Base-by-base conservation (phyloP, 2,888 invertebrate genomes). In the Exephanes ischioxanthus region DNA sequence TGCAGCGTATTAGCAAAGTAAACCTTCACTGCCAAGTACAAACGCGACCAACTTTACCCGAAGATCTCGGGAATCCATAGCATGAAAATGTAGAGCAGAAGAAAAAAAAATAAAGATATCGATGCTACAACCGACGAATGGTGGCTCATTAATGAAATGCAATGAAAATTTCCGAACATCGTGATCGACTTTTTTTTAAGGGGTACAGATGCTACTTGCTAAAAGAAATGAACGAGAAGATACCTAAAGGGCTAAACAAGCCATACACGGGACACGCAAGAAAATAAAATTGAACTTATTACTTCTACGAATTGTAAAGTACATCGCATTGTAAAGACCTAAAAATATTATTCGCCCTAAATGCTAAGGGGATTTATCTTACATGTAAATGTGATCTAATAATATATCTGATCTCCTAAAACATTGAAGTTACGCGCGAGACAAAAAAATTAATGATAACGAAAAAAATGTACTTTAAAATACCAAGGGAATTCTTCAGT, bases 1-100 rank as follows among this genome's bases (percentile, higher is more conserved):
- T 83, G 82, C 82, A 55, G 63, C 61, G 55, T 45, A 83, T 71
- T n/a, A 67, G 63, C 66, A 72, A 61, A 55, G 19, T 11, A 4
- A 45, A 19, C 33, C 16, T 48, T 45, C 53, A 63, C 51, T 51
- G 71, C 51, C 63, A 72, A 61, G 16, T 79, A 71, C 11, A 51
- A 58, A 30, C 26, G 72, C 55, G 41, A 67, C 61, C 70, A 63
- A 16, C 22, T 79, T 48, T 41, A 53, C 2, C 70, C 14, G 22
- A 45, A 77, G 45, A 75, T 9, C 48, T 63, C 61, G 41, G 22
- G 22, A 16, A 55, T 58, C 16, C 53, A 22, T 72, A 71, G 53
- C 41, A 72, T 22, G n/a, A 30, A 61, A 14, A 55, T 68, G 9
- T 48, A 63, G 6, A 9, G 45, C 45, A 51, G 26, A 55, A 41